These are phyloP conservation scores for Brachymystax lenok DNA, from an alignment of 2,797 vertebrate genomes.

Conservation along the genomic window DNA sequence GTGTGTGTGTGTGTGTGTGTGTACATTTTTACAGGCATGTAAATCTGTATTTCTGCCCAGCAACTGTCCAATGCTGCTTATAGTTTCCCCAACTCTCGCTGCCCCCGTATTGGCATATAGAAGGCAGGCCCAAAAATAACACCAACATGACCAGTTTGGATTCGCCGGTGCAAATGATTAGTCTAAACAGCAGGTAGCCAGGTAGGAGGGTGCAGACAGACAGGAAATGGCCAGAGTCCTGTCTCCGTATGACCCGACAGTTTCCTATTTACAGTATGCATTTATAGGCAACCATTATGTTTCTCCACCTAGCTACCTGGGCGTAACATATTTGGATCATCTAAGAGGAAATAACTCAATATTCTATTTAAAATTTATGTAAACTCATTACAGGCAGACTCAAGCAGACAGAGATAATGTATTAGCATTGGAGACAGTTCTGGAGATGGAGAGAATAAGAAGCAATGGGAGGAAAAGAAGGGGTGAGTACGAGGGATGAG, in stretches of 20 bases:
- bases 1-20: background rate
- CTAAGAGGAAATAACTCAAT: background rate
- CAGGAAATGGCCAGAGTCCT: slow-evolving; percentile 9
- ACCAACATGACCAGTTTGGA: slow-evolving; percentile 5
- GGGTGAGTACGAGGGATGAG: background rate
- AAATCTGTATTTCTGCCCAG: background rate
- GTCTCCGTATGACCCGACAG: background rate
- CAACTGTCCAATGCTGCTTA: background rate
- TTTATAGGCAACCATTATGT: background rate
- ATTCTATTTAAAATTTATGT: background rate
- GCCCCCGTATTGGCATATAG: slow-evolving; percentile 1
- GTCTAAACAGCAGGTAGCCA: slow-evolving; percentile 7
- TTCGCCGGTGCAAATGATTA: slow-evolving; percentile 10
- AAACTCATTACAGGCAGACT: background rate
- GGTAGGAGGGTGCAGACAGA: slow-evolving; percentile 1
- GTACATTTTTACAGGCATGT: background rate
- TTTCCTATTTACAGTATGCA: background rate
- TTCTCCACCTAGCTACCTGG: background rate
- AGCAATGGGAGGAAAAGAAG: too few relatives aligned
- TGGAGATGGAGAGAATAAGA: background rate
- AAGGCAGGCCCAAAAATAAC: slow-evolving; percentile 13
- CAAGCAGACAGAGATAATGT: background rate
- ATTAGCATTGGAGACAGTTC: background rate
- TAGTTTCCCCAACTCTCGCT: slow-evolving; percentile 1
- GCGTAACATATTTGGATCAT: background rate